Percentiles rank a stretch among this genome's conserved stretches.
phyloP scores from a whole-genome alignment of 2,797 vertebrate species.

The Todus mexicanus region DNA sequence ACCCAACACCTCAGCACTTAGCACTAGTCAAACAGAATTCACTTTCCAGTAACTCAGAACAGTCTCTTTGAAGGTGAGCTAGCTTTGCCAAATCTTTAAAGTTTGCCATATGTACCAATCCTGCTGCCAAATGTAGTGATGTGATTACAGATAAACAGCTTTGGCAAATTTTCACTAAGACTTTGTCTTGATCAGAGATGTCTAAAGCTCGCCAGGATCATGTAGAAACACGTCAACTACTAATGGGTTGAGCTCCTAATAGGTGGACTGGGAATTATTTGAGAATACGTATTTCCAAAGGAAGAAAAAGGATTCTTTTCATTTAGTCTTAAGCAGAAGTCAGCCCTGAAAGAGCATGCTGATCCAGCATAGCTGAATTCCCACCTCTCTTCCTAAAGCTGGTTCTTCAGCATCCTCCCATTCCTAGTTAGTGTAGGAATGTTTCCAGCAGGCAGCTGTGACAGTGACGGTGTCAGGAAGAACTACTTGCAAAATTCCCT shows the following conservation, averaged over 20 bases:
- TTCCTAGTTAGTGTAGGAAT: not conserved
- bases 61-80: slow-evolving; percentile 44
- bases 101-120: slow-evolving; percentile 44
- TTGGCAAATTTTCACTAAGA: slow-evolving; percentile 58
- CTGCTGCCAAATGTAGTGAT: slow-evolving; percentile 20
- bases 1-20: not conserved
- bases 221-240: slow-evolving; percentile 12
- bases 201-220: slow-evolving; percentile 52
- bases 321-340: slow-evolving; percentile 5
- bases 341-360: not conserved
- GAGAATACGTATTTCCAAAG: slow-evolving; percentile 17
- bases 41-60: slow-evolving; percentile 33
- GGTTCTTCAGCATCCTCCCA: not conserved
- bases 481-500: not conserved
- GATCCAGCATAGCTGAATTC: not conserved
- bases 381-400: not conserved
- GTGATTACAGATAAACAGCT: slow-evolving; percentile 50
- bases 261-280: slow-evolving; percentile 47
- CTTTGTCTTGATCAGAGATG: slow-evolving; percentile 53
- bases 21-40: slow-evolving; percentile 40
- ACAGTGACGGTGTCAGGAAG: not conserved
- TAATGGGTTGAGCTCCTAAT: slow-evolving; percentile 52
- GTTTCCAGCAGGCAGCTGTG: not conserved
- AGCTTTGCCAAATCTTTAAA: slow-evolving; percentile 59
- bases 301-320: slow-evolving; percentile 14